A percentile compares a stretch with the other conserved stretches of the same genome.
These are phyloP conservation scores for Fistularia commersonii DNA, from an alignment of 2,797 vertebrate genomes.

Conservation along the genomic window DNA sequence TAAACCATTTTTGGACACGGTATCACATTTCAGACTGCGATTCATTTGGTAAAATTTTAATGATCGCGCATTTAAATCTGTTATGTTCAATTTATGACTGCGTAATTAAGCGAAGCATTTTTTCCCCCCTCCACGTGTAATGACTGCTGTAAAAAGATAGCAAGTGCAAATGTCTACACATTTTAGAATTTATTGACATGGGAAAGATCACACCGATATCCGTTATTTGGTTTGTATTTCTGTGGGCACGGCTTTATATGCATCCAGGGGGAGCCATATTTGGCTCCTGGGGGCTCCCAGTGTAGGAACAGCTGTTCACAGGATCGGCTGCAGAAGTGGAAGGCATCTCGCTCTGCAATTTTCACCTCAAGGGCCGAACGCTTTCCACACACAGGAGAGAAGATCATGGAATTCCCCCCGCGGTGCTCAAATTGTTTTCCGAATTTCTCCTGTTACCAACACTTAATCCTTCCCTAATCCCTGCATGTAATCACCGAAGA, in stretches of 20 bases:
- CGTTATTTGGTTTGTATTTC: slow-evolving; percentile 55
- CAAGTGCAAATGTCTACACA: slow-evolving; percentile 31
- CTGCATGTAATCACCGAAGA: slow-evolving; percentile 10
- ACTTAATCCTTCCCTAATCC: slow-evolving; percentile 8
- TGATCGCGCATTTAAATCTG: too few species aligned
- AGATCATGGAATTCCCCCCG: slow-evolving; percentile 49
- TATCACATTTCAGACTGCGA: too few species aligned
- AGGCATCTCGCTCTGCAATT: slow-evolving; percentile 54
- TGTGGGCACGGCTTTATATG: slow-evolving; percentile 49
- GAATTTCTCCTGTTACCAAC: slow-evolving; percentile 31
- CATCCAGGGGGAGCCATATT: slow-evolving; percentile 36
- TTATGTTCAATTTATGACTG: too few species aligned
- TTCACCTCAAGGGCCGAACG: slow-evolving; percentile 48
- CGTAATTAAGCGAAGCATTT: too few species aligned
- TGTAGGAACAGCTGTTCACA: slow-evolving; percentile 71
- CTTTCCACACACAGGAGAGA: slow-evolving; percentile 43
- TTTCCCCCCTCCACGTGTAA: too few species aligned
- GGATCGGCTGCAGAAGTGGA: slow-evolving; percentile 55
- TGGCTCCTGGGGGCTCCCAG: slow-evolving; percentile 50
- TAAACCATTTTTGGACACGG: too few species aligned
- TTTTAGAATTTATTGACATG: slow-evolving; percentile 55
- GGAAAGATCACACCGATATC: slow-evolving; percentile 43
- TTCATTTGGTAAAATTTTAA: too few species aligned
- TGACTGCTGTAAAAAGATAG: too few species aligned
- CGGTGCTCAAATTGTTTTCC: slow-evolving; percentile 46